Base-by-base conservation (phyloP, 2,888 invertebrate genomes). In the Dasysyrphus albostriatus region DNA sequence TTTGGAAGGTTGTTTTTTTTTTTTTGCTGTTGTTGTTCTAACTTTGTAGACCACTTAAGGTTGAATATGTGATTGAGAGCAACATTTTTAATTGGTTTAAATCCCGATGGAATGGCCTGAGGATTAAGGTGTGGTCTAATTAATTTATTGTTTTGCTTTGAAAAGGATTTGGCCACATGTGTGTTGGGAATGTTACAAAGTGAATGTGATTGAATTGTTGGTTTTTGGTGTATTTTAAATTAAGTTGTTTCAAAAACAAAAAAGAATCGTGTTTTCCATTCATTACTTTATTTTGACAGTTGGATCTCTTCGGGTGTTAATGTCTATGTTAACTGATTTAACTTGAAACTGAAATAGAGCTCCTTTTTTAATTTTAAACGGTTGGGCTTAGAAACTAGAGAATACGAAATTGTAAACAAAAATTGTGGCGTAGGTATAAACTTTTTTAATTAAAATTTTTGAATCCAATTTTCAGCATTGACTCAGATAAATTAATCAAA, bases 51-150 rank as follows among this genome's bases (percentile, higher is more conserved):
- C 19, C 49, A 51, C 24, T 67, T 37, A 16, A 3, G 19, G 51
- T 42, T 54, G 19, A 19, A 39, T n/a, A n/a, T 69, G 69, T 69
- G 69, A 69, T 54, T 69, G 69, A 39, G 19, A 69, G 24, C 10
- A 54, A 10, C 10, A 54, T 54, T 69, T 69, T 39, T 54, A 69
- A 69, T 69, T 54, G 54, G 37, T 5, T 39, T n/a, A 5, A 69
- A 54, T 54, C 51, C 69, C 29, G 12, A 24, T 49, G 39, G 39
- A 47, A 42, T 39, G 12, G 54, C 54, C 39, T 34, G 51, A 39
- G 51, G 54, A 39, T 37, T 42, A n/a, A 51, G 69, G 69, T 69
- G 69, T 39, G 54, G 69, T 54, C 29, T 42, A 69, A 69, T 69
- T 69, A 69, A 42, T 54, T 51, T 69, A 37, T 39, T 51, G 51